These are phyloP conservation scores for Chelon labrosus DNA, from an alignment of 2,797 vertebrate genomes.

Conservation along the genomic window DNA sequence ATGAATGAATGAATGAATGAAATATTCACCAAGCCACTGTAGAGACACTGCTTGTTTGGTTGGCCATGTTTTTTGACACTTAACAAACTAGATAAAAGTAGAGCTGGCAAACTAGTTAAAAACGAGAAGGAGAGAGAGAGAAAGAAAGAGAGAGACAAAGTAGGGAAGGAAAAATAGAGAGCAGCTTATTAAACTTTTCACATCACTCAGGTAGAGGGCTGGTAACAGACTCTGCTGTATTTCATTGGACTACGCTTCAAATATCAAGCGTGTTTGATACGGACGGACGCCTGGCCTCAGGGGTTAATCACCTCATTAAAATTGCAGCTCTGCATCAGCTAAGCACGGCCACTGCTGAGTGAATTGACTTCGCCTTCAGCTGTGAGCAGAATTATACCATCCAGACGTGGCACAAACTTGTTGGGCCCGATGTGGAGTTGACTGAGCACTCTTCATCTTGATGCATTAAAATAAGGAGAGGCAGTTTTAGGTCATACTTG, in stretches of 20 bases:
- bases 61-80: neutral
- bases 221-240: conserved; percentile 37
- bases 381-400: conserved; percentile 50
- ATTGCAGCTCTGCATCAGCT: conserved; percentile 57
- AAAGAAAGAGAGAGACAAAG: neutral
- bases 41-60: neutral
- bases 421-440: conserved; percentile 22
- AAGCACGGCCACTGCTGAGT: conserved; percentile 57
- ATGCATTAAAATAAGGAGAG: conserved; percentile 19
- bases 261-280: conserved; percentile 61
- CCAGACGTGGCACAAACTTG: conserved; percentile 27
- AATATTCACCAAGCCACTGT: neutral
- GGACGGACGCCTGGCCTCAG: conserved; percentile 44
- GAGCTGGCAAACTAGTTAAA: neutral
- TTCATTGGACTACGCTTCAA: conserved; percentile 56
- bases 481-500: neutral
- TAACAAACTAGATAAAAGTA: conserved; percentile 11
- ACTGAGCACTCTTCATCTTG: conserved; percentile 34
- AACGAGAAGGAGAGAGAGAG: no score
- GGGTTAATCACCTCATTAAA: conserved; percentile 77
- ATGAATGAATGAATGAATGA: no score
- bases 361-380: conserved; percentile 69
- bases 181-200: conserved; percentile 37
- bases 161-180: neutral
- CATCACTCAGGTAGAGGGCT: conserved; percentile 29